A percentile compares a stretch with the other conserved stretches of the same genome.
Evolutionary conservation across 2,113 vertebrate species (phyloP).

Genomic region (Melanerpes formicivorus): DNA sequence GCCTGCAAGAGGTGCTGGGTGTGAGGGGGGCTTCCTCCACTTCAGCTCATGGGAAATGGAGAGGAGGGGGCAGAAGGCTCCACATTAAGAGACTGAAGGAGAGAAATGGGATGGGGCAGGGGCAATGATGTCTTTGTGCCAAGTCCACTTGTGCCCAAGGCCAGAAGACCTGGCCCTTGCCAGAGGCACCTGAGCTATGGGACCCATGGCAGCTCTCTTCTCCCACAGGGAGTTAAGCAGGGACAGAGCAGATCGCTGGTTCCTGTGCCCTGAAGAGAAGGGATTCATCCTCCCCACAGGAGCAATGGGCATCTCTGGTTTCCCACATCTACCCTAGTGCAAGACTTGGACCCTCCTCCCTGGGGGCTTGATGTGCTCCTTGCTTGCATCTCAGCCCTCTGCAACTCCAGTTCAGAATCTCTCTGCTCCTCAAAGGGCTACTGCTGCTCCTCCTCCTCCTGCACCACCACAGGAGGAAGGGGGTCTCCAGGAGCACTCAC

Average conservation of each 20-base stretch:
- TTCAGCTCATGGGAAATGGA: fast-evolving
- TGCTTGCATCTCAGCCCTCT: background rate
- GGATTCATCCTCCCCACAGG: background rate
- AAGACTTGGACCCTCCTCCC: background rate
- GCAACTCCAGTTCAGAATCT: background rate
- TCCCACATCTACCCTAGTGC: background rate
- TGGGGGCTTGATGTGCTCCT: background rate
- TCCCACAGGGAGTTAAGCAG: no score
- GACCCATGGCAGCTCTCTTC: background rate
- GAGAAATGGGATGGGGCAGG: background rate
- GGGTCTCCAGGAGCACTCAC: conserved; percentile 57
- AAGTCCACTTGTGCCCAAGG: background rate
- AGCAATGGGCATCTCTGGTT: background rate
- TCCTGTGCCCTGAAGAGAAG: background rate
- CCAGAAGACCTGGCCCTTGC: background rate
- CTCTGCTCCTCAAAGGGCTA: background rate
- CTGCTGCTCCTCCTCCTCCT: background rate
- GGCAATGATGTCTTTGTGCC: background rate
- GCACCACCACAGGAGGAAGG: fast-evolving
- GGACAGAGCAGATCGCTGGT: background rate
- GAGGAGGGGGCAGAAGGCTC: background rate
- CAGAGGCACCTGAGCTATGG: background rate
- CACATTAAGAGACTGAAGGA: background rate
- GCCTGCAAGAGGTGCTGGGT: conserved; percentile 53
- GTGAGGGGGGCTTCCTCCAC: background rate